Evolutionary conservation across 1,140 invertebrate genomes (phyloP), one percentile per base, ranked within the genome.

Genomic region (Drosophila murphyi): DNA sequence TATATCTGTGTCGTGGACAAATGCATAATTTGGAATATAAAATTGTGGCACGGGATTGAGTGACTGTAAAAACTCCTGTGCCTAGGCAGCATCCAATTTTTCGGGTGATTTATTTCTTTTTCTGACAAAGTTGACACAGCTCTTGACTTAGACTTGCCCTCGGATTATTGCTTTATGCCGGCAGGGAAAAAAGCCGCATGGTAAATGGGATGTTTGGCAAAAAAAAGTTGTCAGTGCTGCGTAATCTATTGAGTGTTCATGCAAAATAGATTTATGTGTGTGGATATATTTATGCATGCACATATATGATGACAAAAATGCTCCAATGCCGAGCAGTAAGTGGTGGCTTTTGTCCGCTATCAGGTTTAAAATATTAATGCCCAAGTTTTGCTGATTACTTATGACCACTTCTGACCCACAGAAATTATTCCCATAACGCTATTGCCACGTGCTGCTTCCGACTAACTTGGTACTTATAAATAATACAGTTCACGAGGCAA

Each of bases 11-110:
- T 59, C 47, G 50, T 50, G 43, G 43, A 51, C 78, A 80, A 73
- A 74, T 88, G 85, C 85, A 88, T 90, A 88, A 81, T 90, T 85
- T 90, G 73, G 41, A 72, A 59, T 55, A 72, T 61, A 78, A 78
- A 89, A 85, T 83, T 83, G 71, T 67, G 62, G 69, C 62, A 29
- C 48, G 48, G 39, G 5, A 64, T 35, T 43, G 39, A 0, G 10
- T 43, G 39, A 3, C 39, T 4, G n/a, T n/a, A 43, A 43, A 28
- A 35, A 51, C 55, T 47, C 56, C 39, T 2, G 10, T n/a, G 39
- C 57, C 70, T 62, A 45, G 32, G 41, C 41, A 35, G 41, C 63
- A 51, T 79, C 80, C 85, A 70, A 77, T 88, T 79, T 79, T 55
- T 62, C 48, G 61, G 55, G 57, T 86, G 86, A 89, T 89, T 90